Evolutionary conservation across 2,797 vertebrate species (phyloP), one percentile per base, ranked within the genome.

Genomic region (Molossus molossus): DNA sequence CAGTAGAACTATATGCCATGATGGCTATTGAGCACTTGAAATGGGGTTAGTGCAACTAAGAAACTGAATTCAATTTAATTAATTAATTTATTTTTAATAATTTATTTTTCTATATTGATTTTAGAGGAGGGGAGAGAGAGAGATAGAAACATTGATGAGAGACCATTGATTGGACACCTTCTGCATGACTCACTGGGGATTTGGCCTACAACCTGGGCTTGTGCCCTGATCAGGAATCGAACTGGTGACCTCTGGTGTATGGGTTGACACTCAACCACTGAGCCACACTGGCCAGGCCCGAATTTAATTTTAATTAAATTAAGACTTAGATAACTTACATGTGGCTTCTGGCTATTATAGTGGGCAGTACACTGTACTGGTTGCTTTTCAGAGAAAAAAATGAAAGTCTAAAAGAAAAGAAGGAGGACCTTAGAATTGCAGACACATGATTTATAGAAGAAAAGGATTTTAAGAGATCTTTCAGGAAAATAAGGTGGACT

Each of bases 381-480:
- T 86, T 92, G 79, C 58, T 86, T 96, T 90, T 62, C 57, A 90
- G 70, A 87, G 40, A 48, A 37, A 33, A 77, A 72, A 89, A 88
- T 45, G 25, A 18, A 50, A 86, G 53, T 9, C 5, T 76, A 48
- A 58, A 33, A 89, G 23, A 76, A 77, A 83, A 73, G 50, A 62
- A 73, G 65, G 33, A 69, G 50, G 21, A 29, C 27, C 27, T 95
- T 57, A 91, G 50, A 77, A 55, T 62, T 29, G 1, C 48, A 80
- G 29, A 48, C 25, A 70, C 21, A 62, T 21, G 29, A 79, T 62
- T 58, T 94, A 70, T 9, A 91, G 33, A 50, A 80, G 17, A 89
- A 73, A 87, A 72, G 17, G 13, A 69, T 87, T 92, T 62, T 50
- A 84, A 75, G 55, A 91, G 27, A 40, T 76, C 4, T 75, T 1